Evolutionary conservation across 1,140 invertebrate genomes (phyloP).

Genomic region (Oreohelix idahoensis): DNA sequence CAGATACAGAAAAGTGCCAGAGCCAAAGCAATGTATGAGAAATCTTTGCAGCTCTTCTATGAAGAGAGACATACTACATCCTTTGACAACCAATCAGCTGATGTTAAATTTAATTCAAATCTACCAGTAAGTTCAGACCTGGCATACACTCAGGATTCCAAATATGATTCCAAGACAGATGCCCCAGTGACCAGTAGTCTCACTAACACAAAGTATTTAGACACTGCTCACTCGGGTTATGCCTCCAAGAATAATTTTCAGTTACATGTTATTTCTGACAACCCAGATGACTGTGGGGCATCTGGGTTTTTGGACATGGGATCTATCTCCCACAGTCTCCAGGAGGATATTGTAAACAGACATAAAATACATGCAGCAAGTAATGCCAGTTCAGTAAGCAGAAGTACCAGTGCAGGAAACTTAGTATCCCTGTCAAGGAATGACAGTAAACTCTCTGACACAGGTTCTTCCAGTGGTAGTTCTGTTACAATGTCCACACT

Average conservation of each 20-base stretch:
- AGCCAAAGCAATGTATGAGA: conserved; percentile 72
- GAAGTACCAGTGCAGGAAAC: background rate
- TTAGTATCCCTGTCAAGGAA: background rate
- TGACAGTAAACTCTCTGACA: conserved; percentile 7
- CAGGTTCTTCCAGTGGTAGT: conserved; percentile 20
- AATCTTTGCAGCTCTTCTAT: conserved; percentile 70
- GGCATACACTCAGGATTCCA: background rate
- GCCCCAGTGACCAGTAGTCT: background rate
- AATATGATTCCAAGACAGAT: background rate
- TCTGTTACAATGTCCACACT: conserved; percentile 13
- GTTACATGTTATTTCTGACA: background rate
- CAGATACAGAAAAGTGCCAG: conserved; percentile 69
- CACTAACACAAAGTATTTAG: background rate
- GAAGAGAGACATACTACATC: conserved; percentile 4
- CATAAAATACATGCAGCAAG: background rate
- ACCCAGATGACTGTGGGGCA: background rate
- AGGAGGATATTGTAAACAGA: background rate
- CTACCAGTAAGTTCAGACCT: background rate
- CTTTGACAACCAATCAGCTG: background rate
- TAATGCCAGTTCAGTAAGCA: background rate
- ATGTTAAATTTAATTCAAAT: conserved; percentile 4
- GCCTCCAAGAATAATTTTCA: background rate
- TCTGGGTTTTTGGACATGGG: conserved; percentile 18
- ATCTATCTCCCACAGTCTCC: conserved; percentile 16
- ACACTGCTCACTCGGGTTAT: background rate